Evolutionary conservation across 2,888 invertebrate genomes (phyloP).

Genomic region (Drosophila cognata): DNA sequence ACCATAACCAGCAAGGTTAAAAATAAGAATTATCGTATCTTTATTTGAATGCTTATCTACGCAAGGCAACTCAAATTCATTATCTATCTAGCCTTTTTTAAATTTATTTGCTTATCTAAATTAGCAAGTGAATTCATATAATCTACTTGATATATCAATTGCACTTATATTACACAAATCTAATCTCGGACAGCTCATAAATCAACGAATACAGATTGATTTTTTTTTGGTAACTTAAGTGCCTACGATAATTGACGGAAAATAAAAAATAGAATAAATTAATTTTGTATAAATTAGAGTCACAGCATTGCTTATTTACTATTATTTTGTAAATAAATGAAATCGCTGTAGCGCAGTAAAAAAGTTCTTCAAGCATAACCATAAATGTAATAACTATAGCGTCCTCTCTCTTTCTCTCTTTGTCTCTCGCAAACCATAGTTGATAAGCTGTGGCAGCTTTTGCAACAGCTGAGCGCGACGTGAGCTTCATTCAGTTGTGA

Average conservation of each 20-base stretch:
- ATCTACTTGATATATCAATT: slow-evolving; percentile 17
- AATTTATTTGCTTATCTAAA: slow-evolving; percentile 8
- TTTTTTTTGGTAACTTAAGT: background rate
- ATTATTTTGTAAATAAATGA: too few relatives aligned
- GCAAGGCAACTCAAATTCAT: background rate
- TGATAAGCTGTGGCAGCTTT: slow-evolving; percentile 55
- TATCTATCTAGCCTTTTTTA: background rate
- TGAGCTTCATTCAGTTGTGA: slow-evolving; percentile 48
- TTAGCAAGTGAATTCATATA: background rate
- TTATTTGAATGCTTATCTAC: background rate
- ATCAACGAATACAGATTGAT: slow-evolving; percentile 2
- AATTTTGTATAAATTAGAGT: background rate
- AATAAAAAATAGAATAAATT: background rate
- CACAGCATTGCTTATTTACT: background rate
- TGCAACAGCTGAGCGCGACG: slow-evolving; percentile 61
- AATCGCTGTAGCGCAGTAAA: slow-evolving; percentile 15
- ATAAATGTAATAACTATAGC: slow-evolving; percentile 26
- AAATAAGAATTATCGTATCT: background rate
- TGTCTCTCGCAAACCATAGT: slow-evolving; percentile 2
- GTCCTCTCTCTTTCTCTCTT: background rate
- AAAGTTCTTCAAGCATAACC: slow-evolving; percentile 17
- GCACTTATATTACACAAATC: slow-evolving; percentile 32
- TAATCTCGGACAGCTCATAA: slow-evolving; percentile 44
- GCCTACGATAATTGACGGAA: too few relatives aligned
- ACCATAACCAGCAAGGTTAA: background rate